A percentile compares a stretch with the other conserved stretches of the same genome.
These are phyloP conservation scores for Barypeithes pellucidus DNA, from an alignment of 2,888 invertebrate genomes.

Conservation along the genomic window DNA sequence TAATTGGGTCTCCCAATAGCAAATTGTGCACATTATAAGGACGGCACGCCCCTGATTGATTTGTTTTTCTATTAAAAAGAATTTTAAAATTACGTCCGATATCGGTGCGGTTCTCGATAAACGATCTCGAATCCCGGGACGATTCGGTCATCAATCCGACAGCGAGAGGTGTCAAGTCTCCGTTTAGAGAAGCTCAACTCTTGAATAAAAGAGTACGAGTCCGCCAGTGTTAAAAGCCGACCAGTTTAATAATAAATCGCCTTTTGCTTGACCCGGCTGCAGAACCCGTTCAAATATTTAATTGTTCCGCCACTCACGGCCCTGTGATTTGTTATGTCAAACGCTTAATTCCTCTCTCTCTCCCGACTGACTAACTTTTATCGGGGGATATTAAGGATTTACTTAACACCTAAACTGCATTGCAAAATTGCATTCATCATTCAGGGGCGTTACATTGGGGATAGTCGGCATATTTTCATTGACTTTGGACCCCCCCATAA, in stretches of 20 bases:
- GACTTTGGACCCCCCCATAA: no score
- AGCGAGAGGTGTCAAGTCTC: slow-evolving; percentile 71
- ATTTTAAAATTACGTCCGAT: slow-evolving; percentile 21
- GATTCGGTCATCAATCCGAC: slow-evolving; percentile 65
- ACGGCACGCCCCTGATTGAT: neutral
- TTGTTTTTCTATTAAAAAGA: neutral
- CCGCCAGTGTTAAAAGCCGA: slow-evolving; percentile 71
- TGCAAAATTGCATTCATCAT: slow-evolving; percentile 32
- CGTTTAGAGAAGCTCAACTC: slow-evolving; percentile 70
- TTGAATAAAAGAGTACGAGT: slow-evolving; percentile 71
- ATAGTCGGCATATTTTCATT: no score
- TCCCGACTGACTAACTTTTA: slow-evolving; percentile 58
- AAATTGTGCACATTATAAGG: slow-evolving; percentile 16
- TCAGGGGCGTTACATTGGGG: slow-evolving; percentile 11
- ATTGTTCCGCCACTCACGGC: slow-evolving; percentile 70
- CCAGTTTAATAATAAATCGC: slow-evolving; percentile 70
- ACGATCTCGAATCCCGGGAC: slow-evolving; percentile 53
- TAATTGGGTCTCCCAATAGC: slow-evolving; percentile 25
- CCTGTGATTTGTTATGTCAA: slow-evolving; percentile 68
- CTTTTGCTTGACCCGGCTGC: slow-evolving; percentile 69
- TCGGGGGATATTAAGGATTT: slow-evolving; percentile 59
- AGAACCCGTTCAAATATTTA: slow-evolving; percentile 71
- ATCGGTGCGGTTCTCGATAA: slow-evolving; percentile 7
- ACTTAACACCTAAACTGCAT: slow-evolving; percentile 57
- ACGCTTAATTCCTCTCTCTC: slow-evolving; percentile 66